Evolutionary conservation across 2,888 invertebrate genomes (phyloP), one percentile per base, ranked within the genome.

Genomic region (Lysandra coridon): DNA sequence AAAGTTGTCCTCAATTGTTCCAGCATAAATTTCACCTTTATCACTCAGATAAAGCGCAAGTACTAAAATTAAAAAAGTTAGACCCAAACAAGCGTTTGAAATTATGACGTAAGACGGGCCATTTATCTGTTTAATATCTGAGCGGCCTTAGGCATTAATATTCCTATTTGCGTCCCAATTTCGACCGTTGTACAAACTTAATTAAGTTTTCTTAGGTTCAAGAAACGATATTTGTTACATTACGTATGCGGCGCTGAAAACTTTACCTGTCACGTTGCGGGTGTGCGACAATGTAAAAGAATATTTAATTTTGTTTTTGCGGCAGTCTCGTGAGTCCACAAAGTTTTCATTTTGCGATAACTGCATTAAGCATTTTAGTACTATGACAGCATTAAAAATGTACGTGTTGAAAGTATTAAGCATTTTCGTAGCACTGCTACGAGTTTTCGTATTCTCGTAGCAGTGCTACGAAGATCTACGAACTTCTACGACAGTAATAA

Each of bases 271-370:
- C 69, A 33, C 4, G 33, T 69, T 33, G 14, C 33, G 33, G 30
- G 12, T 14, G 33, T 69, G 69, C 33, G 30, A 69, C 69, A 69
- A 14, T 14, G 33, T 69, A 69, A 33, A 33, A 12, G 69, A 69
- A 69, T 69, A 69, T 69, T 69, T 14, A 69, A 69, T 69, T 69
- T 69, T 69, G 62, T 62, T 14, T 69, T 69, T 69, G 69, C 69
- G 69, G 1, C 33, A 69, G 12, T 62, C 7, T 62, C 62, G 62
- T 69, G 14, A 4, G 23, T 23, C 23, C 69, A 33, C 69, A 33
- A 64, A 30, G 69, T 69, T 30, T 23, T 10, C 12, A 33, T 4
- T 69, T 33, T 33, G 69, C 33, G 14, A 14, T 33, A 4, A 69
- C 64, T 30, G 64, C 64, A 64, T 23, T 23, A n/a, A 23, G 23